Percentiles rank a stretch among this genome's conserved stretches.
These are phyloP conservation scores for Setophaga petechia DNA, from an alignment of 2,113 vertebrate genomes.

Conservation along the genomic window DNA sequence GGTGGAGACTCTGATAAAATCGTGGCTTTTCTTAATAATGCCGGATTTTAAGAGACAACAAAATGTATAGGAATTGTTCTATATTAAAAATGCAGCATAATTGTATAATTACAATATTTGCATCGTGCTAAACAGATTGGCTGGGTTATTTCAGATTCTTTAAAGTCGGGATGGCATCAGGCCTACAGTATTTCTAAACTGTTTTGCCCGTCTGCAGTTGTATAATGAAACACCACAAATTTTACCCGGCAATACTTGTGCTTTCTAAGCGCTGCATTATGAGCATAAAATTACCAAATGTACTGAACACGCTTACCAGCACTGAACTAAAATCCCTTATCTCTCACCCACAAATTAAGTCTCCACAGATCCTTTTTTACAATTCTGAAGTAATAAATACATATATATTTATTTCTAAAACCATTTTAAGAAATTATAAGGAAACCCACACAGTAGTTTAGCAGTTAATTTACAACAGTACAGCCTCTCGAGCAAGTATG, in stretches of 20 bases:
- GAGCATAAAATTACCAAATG: conserved; percentile 49
- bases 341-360: conserved; percentile 60
- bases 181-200: conserved; percentile 60
- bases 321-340: conserved; percentile 50
- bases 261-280: conserved; percentile 66
- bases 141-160: conserved; percentile 62
- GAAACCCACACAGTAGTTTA: conserved; percentile 54
- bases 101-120: conserved; percentile 66
- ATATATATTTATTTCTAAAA: conserved; percentile 52
- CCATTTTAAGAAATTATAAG: conserved; percentile 61
- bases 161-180: conserved; percentile 58
- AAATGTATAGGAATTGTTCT: conserved; percentile 61
- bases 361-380: conserved; percentile 58
- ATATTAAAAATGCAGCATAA: conserved; percentile 70
- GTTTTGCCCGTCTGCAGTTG: conserved; percentile 52
- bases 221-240: conserved; percentile 62
- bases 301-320: conserved; percentile 52
- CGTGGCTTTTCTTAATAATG: conserved; percentile 28
- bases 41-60: conserved; percentile 38
- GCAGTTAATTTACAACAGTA: conserved; percentile 59
- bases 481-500: conserved; percentile 49
- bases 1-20: conserved; percentile 11
- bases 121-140: conserved; percentile 63
- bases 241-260: conserved; percentile 60
- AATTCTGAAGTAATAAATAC: conserved; percentile 43